Conservation (phyloP, 2,888 invertebrate genomes). For the Hyppa rectilinea region DNA sequence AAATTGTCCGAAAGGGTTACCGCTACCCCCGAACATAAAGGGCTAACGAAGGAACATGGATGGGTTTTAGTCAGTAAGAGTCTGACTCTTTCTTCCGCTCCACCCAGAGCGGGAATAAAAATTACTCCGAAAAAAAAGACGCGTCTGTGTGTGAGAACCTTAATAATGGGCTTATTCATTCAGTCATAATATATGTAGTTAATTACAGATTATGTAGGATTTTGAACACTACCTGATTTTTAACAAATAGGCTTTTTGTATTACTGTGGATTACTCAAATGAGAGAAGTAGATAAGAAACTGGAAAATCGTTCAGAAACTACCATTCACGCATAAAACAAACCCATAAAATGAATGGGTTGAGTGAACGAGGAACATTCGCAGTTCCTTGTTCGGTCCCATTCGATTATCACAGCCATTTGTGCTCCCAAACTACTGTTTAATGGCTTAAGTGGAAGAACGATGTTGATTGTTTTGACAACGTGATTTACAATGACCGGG, state of each 20-base stretch:
- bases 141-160: not conserved
- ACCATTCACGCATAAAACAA: slow-evolving; percentile 14
- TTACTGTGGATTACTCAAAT: not conserved
- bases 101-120: no score
- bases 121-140: no score
- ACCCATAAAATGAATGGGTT: slow-evolving; percentile 46
- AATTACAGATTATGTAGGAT: no score
- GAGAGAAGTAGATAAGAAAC: not conserved
- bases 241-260: not conserved
- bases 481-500: slow-evolving; percentile 33
- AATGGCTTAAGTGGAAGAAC: slow-evolving; percentile 48
- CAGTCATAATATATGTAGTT: no score
- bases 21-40: no score
- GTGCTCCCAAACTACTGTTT: slow-evolving; percentile 43
- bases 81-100: no score
- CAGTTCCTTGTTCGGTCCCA: slow-evolving; percentile 42
- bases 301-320: not conserved
- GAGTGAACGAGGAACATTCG: slow-evolving; percentile 41
- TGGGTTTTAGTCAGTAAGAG: no score
- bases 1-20: no score
- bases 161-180: not conserved
- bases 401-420: slow-evolving; percentile 55
- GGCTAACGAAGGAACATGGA: no score
- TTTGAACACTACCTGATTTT: no score
- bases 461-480: slow-evolving; percentile 56